These are phyloP conservation scores for Coilia nasus DNA, from an alignment of 2,797 vertebrate genomes.

Conservation along the genomic window DNA sequence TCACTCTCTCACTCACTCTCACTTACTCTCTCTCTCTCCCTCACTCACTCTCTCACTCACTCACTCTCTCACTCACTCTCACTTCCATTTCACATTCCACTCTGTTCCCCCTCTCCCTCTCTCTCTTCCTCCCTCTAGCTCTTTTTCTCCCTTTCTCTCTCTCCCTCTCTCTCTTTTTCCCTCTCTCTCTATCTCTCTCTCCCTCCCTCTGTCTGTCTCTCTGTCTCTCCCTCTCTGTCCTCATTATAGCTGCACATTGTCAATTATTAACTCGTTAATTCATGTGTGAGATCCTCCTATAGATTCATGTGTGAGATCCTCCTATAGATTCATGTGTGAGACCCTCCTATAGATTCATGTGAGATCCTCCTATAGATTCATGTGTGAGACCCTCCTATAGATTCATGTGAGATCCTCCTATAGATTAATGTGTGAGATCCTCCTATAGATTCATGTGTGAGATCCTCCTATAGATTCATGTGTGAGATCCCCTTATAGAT, in stretches of 20 bases:
- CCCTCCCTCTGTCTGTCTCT: neutral
- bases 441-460: neutral
- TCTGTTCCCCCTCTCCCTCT: neutral
- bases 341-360: too few species aligned
- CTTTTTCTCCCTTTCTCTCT: neutral
- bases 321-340: too few species aligned
- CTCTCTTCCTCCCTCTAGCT: neutral
- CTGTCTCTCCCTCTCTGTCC: neutral
- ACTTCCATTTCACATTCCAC: neutral
- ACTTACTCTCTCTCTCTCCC: too few species aligned
- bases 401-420: too few species aligned
- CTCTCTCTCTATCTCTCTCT: neutral
- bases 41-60: too few species aligned
- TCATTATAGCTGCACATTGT: neutral
- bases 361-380: too few species aligned
- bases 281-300: neutral
- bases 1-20: too few species aligned
- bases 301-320: neutral
- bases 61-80: neutral
- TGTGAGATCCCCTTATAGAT: too few species aligned
- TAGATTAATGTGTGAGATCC: neutral
- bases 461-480: too few species aligned
- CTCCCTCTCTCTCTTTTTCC: neutral
- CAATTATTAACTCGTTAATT: constrained; percentile 11
- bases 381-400: neutral